Evolutionary conservation across 1,140 invertebrate species (phyloP), one percentile per base, ranked within the genome.

Genomic region (Delia radicum): DNA sequence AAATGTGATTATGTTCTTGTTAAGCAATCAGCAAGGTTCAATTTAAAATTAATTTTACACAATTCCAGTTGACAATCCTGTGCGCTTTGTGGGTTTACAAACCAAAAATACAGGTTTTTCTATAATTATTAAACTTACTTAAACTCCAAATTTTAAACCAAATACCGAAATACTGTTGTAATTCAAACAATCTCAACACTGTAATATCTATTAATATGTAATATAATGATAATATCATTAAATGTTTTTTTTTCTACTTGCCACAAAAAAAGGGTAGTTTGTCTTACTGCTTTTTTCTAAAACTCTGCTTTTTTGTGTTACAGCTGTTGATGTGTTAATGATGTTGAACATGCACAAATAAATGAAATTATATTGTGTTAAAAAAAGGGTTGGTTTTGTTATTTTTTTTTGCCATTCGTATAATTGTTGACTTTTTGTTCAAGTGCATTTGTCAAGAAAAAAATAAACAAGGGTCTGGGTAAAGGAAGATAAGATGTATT

Each of bases 301-400:
- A 42, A n/a, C n/a, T 42, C 10, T 42, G 10, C 37, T 13, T 13
- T 42, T 42, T 21, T 21, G 21, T 21, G 48, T 18, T 55, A 7
- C 48, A 55, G 48, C 48, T 55, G 48, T 55, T 55, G 48, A 55
- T 55, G 48, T 55, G 48, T 55, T 55, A 55, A 55, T 55, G 48
- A 55, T 55, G 48, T 55, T 55, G 48, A 55, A 55, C 48, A 55
- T 55, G 48, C 48, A 55, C 48, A 55, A 55, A 55, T 55, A 55
- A 55, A 55, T 55, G 48, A 21, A 21, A 55, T 55, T 55, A 21
- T 21, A 55, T 55, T 55, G 46, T 3, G n/a, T 21, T 21, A 55
- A 55, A n/a, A 55, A 55, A 55, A 55, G 48, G 48, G 48, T 55
- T 55, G 48, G 18, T 55, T 55, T 21, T 55, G 48, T 8, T 55